phyloP scores from a whole-genome alignment of 2,888 invertebrate genomes.

The Odontocerum albicorne region DNA sequence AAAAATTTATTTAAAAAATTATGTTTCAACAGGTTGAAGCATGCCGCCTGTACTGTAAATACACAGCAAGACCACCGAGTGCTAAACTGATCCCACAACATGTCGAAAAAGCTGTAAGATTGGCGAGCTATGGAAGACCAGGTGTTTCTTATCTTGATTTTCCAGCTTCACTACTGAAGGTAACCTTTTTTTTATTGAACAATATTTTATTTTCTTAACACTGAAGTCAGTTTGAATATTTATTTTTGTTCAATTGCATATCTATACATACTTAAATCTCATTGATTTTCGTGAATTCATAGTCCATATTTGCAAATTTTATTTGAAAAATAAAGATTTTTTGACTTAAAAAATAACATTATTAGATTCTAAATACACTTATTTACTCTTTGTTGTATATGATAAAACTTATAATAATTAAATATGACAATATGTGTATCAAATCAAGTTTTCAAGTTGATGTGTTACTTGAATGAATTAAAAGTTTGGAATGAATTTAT shows the following conservation, averaged over 20 bases:
- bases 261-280: no score
- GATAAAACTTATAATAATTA: no score
- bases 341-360: background rate
- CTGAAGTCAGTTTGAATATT: background rate
- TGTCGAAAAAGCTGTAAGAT: conserved; percentile 88
- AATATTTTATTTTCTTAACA: background rate
- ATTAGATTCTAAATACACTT: background rate
- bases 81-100: conserved; percentile 82
- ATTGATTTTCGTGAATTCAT: background rate
- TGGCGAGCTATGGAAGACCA: conserved; percentile 83
- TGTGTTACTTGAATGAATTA: no score
- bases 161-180: conserved; percentile 79
- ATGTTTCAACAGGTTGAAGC: conserved; percentile 66
- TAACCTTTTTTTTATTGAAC: conserved; percentile 33
- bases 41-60: conserved; percentile 88
- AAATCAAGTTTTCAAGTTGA: no score
- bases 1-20: no score
- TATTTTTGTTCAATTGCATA: background rate
- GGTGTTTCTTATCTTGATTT: conserved; percentile 91
- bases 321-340: background rate
- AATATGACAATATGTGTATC: no score
- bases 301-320: background rate
- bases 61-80: conserved; percentile 84
- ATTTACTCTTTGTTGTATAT: background rate
- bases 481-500: no score